Evolutionary conservation across 2,797 vertebrate genomes (phyloP), one percentile per base, ranked within the genome.

Genomic region (Pseudochromis fuscus): DNA sequence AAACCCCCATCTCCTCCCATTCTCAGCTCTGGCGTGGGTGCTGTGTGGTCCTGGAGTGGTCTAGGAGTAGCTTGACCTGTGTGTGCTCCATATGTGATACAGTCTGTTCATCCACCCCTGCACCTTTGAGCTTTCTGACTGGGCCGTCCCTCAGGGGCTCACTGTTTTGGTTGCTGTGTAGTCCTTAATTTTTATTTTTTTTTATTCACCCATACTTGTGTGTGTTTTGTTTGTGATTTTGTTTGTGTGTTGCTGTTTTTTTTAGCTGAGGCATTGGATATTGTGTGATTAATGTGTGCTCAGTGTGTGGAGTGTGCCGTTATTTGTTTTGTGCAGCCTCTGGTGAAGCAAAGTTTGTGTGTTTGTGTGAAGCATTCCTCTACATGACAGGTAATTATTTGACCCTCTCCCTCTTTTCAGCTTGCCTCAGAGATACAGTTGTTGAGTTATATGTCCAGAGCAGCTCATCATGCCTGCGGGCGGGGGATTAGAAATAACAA

Each of bases 1-100:
- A n/a, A n/a, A n/a, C 18, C n/a, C 42, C 49, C 35, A 42, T 55
- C 62, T 5, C 55, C 46, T 67, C 65, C 37, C 72, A 67, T 79
- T 28, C 72, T 74, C 55, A 48, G 25, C 48, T 42, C 38, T 2
- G 25, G 56, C 67, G 59, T 87, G 87, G 78, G 77, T 87, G 81
- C 81, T 84, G 84, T 86, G 80, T 85, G 84, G 80, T 74, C 76
- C 74, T 65, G 75, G 72, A 72, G 60, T 44, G 59, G 80, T 86
- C 78, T 55, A 67, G 56, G 67, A 53, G 72, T 15, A 8, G 57
- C 65, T 61, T 81, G 66, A 82, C 72, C 64, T 44, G 38, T 77
- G 25, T 70, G 71, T 71, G 66, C 62, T 74, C 66, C 76, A 69
- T 81, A 66, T 82, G 78, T 80, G 57, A 50, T 67, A 9, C 30